Conservation (phyloP, 2,797 vertebrate species). For the Xiphophorus birchmanni region DNA sequence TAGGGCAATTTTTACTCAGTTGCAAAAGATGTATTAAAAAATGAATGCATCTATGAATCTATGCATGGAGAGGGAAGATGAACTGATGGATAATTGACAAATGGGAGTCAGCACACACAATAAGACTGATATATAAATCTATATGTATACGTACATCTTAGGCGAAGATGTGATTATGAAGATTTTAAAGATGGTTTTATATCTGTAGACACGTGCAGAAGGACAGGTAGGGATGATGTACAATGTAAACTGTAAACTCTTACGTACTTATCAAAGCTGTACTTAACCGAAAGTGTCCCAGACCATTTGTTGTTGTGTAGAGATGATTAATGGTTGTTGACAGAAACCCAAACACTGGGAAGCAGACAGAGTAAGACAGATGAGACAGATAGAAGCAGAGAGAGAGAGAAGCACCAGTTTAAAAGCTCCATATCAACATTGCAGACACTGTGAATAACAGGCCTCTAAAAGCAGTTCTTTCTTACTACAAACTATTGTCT, state of each 20-base stretch:
- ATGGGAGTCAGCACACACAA: too few relatives aligned
- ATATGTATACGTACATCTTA: not conserved
- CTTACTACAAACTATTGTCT: conserved; percentile 55
- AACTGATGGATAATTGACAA: not conserved
- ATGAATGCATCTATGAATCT: not conserved
- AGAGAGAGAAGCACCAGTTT: conserved; percentile 67
- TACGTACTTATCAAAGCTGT: conserved; percentile 34
- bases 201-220: not conserved
- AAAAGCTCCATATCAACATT: conserved; percentile 68
- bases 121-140: too few relatives aligned
- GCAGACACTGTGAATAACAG: conserved; percentile 64
- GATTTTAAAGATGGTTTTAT: not conserved
- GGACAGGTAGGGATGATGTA: not conserved
- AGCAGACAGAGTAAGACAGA: conserved; percentile 69
- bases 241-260: not conserved
- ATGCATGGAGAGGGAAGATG: not conserved
- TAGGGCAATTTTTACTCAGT: not conserved
- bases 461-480: conserved; percentile 60
- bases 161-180: not conserved
- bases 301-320: conserved; percentile 49
- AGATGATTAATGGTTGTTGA: conserved; percentile 75
- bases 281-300: conserved; percentile 57
- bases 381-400: conserved; percentile 68
- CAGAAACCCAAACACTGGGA: conserved; percentile 69
- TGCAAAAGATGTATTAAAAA: not conserved